Conservation (phyloP, 2,113 vertebrate genomes). For the Pygoscelis antarcticus region DNA sequence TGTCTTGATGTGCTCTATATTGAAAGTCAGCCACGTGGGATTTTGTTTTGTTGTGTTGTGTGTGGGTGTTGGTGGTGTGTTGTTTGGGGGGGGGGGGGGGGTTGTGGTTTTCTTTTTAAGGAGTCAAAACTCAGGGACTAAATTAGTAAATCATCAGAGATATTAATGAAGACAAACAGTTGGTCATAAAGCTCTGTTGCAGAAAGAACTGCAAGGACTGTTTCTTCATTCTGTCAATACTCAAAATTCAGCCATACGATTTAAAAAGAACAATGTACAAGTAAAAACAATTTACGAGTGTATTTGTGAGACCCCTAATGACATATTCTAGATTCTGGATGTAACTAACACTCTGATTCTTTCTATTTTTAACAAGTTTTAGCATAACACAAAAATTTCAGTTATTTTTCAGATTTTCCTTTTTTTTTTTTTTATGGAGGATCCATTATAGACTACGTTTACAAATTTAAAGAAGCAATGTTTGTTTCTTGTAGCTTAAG, state of each 20-base stretch:
- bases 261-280: not conserved
- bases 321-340: not conserved
- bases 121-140: not conserved
- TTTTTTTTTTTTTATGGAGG: not conserved
- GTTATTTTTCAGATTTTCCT: not conserved
- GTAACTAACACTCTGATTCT: not conserved
- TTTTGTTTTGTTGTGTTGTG: not conserved
- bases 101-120: not conserved
- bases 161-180: not conserved
- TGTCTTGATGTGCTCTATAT: not conserved
- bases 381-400: not conserved
- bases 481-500: not conserved
- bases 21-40: not conserved
- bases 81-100: not conserved
- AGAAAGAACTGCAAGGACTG: not conserved
- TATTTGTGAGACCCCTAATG: not conserved
- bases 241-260: not conserved
- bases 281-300: not conserved
- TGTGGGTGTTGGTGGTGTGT: not conserved
- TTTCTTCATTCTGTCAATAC: not conserved
- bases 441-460: not conserved
- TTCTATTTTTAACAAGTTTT: not conserved
- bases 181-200: not conserved
- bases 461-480: not conserved
- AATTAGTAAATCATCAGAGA: not conserved